Percentiles rank a stretch among this genome's conserved stretches.
Conservation (phyloP, 2,113 vertebrate genomes). For the Himantopus leucocephalus region DNA sequence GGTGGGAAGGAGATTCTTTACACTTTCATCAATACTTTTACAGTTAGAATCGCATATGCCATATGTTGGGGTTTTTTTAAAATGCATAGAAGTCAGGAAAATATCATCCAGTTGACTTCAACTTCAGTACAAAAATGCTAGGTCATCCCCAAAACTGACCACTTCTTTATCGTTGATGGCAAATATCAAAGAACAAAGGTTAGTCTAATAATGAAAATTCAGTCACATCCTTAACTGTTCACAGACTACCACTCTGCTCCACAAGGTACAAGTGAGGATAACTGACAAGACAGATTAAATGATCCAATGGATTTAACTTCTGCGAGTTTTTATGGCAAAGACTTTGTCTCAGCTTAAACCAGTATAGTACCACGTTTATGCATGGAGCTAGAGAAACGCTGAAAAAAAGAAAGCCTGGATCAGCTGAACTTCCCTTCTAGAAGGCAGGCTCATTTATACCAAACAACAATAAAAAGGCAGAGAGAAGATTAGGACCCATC, state of each 20-base stretch:
- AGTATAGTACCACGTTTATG: background rate
- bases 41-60: background rate
- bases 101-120: background rate
- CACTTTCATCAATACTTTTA: background rate
- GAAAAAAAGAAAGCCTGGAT: background rate
- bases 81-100: background rate
- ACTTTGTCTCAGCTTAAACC: background rate
- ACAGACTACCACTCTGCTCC: background rate
- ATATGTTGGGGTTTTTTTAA: background rate
- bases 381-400: background rate
- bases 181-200: background rate
- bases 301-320: background rate
- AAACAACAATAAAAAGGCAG: background rate
- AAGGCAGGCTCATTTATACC: background rate
- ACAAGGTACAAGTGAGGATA: background rate
- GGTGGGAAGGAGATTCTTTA: background rate
- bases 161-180: background rate
- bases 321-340: background rate
- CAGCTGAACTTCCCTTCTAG: background rate
- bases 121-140: background rate
- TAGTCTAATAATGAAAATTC: conserved; percentile 25
- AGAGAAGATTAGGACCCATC: background rate
- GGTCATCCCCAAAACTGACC: background rate
- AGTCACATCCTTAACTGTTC: background rate
- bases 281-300: background rate